Base-by-base conservation (phyloP, 2,888 invertebrate species). In the Orchesella flavescens region DNA sequence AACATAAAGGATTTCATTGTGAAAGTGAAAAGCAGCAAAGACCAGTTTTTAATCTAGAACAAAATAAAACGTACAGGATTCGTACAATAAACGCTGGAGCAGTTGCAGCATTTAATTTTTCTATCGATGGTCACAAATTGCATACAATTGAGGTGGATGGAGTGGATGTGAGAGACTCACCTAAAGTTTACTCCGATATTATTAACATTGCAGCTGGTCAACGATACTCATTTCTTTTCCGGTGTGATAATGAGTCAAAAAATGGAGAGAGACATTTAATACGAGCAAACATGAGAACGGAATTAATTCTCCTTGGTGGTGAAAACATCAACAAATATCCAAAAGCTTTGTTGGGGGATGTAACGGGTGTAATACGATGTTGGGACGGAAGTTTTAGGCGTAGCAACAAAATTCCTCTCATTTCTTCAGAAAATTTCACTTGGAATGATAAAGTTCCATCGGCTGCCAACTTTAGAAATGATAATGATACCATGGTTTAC, bases 201-300 rank as follows among this genome's bases (percentile, higher is more conserved):
- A 83, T 63, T 10, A 4, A 63, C 0, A 66, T 87, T 12, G 74
- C 85, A 7, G 66, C 86, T 12, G 87, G 81, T 43, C 86, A 86
- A 65, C n/a, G 87, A 43, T 87, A 87, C 17, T 87, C 87, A 0
- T 86, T 87, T 66, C 69, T 87, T 0, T n/a, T 87, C 4, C 21
- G 46, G 49, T 80, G 80, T 19, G 44, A 44, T 1, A 7, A 34
- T 34, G 7, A 34, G 2, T 23, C n/a, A 17, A 69, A n/a, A 7
- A 23, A 10, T 9, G 24, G 53, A 1, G 44, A 17, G 55, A 63
- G 75, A 34, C 85, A 53, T 46, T 74, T 83, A 13, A 81, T 87
- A 10, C n/a, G 87, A 44, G 84, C 85, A 5, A 71, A 80, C 43
- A 2, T 86, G 21, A 15, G 78, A 15, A 83, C 49, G 12, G 86